Percentiles rank a stretch among this genome's conserved stretches.
phyloP scores from a whole-genome alignment of 2,797 vertebrate genomes.

The Hoplostethus atlanticus region DNA sequence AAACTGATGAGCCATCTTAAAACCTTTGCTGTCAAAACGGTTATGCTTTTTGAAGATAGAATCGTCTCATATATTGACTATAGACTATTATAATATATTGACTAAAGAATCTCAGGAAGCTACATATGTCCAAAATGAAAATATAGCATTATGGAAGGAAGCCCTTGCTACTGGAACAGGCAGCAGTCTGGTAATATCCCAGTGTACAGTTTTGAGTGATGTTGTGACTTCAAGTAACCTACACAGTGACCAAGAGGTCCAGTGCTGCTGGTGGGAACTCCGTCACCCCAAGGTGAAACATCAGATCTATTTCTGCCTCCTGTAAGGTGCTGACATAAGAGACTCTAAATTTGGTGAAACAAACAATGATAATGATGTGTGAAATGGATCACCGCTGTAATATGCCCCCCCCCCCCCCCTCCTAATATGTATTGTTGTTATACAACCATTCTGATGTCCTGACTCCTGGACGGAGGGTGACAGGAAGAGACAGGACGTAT shows the following conservation, averaged over 20 bases:
- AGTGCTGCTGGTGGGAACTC: background rate
- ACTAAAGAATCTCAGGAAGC: no score
- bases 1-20: no score
- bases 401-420: slow-evolving; percentile 14
- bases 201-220: background rate
- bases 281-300: slow-evolving; percentile 1
- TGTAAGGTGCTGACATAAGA: slow-evolving; percentile 38
- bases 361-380: slow-evolving; percentile 46
- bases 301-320: slow-evolving; percentile 5
- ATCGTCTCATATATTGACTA: no score
- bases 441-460: slow-evolving; percentile 10
- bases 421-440: slow-evolving; percentile 11
- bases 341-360: slow-evolving; percentile 9
- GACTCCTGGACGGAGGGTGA: slow-evolving; percentile 5
- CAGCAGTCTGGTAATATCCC: background rate
- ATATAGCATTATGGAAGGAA: background rate
- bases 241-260: background rate
- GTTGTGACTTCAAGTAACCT: background rate
- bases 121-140: no score
- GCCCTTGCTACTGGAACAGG: background rate
- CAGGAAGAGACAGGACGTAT: slow-evolving; percentile 8
- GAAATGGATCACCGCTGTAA: slow-evolving; percentile 19
- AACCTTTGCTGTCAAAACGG: no score
- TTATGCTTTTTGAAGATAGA: no score
- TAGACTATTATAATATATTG: no score